phyloP scores from a whole-genome alignment of 2,888 invertebrate genomes.

The Drosophila greeni region DNA sequence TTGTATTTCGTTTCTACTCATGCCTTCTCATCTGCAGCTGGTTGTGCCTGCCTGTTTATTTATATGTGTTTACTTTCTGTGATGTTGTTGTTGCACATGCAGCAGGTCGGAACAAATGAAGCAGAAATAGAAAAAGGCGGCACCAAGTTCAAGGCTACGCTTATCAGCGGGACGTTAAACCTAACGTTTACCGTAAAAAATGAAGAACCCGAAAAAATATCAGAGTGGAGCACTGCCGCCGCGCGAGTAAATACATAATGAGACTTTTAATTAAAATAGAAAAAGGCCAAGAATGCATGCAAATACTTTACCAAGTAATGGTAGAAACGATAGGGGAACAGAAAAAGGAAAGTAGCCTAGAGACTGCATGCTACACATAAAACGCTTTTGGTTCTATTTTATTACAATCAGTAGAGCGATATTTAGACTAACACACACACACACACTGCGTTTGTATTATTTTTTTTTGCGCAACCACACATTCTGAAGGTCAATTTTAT shows the following conservation, averaged over 20 bases:
- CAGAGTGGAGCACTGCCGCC: slow-evolving; percentile 6
- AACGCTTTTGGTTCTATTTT: slow-evolving; percentile 3
- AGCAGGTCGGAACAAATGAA: slow-evolving; percentile 27
- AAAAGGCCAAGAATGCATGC: slow-evolving; percentile 19
- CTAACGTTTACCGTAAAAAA: slow-evolving; percentile 30
- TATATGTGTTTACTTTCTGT: slow-evolving; percentile 48
- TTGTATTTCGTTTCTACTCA: slow-evolving; percentile 23
- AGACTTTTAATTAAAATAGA: slow-evolving; percentile 47
- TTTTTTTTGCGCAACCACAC: slow-evolving; percentile 32
- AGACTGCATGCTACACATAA: not conserved
- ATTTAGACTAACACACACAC: not conserved
- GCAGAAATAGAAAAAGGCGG: slow-evolving; percentile 8
- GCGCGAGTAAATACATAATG: slow-evolving; percentile 54
- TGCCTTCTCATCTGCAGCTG: slow-evolving; percentile 30
- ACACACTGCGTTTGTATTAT: too few species aligned
- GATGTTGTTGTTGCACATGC: slow-evolving; percentile 40
- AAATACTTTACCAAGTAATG: slow-evolving; percentile 10
- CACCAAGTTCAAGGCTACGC: slow-evolving; percentile 69
- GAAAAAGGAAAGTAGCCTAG: slow-evolving; percentile 3
- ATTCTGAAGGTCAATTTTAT: slow-evolving; percentile 65
- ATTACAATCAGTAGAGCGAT: slow-evolving; percentile 4
- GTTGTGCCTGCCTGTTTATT: slow-evolving; percentile 41
- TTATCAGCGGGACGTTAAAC: slow-evolving; percentile 67
- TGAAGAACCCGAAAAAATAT: slow-evolving; percentile 10
- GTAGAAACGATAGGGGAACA: not conserved